Evolutionary conservation across 2,797 vertebrate species (phyloP).

Genomic region (Phylloscopus collybita): DNA sequence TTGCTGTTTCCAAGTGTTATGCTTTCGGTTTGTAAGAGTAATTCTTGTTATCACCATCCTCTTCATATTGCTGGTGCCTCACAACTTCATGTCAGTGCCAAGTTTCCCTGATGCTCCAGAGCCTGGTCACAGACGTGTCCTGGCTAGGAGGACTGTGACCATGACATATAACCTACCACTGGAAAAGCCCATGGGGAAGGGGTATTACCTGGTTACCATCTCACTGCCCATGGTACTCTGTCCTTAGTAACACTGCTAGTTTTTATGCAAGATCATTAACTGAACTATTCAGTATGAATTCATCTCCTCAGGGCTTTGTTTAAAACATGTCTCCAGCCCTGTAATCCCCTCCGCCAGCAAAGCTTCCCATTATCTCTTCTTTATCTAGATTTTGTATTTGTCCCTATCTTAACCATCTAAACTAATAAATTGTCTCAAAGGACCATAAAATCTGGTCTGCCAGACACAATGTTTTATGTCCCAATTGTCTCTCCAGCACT

Average conservation of each 20-base stretch:
- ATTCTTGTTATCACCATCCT: background rate
- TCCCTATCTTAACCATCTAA: conserved; percentile 14
- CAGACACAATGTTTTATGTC: background rate
- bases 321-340: conserved; percentile 1
- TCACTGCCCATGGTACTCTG: background rate
- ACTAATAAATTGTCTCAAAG: conserved; percentile 1
- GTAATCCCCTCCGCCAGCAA: conserved; percentile 24
- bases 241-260: background rate
- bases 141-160: background rate
- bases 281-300: background rate
- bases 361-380: conserved; percentile 8
- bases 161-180: background rate
- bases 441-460: background rate
- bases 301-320: background rate
- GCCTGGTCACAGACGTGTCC: background rate
- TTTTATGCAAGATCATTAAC: background rate
- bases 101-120: background rate
- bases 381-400: conserved; percentile 4
- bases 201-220: background rate
- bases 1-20: background rate
- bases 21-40: background rate
- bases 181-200: background rate
- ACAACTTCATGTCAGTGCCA: background rate
- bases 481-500: background rate
- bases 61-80: background rate